A percentile compares a stretch with the other conserved stretches of the same genome.
Evolutionary conservation across 2,888 invertebrate genomes (phyloP).

Genomic region (Spialia ferax): DNA sequence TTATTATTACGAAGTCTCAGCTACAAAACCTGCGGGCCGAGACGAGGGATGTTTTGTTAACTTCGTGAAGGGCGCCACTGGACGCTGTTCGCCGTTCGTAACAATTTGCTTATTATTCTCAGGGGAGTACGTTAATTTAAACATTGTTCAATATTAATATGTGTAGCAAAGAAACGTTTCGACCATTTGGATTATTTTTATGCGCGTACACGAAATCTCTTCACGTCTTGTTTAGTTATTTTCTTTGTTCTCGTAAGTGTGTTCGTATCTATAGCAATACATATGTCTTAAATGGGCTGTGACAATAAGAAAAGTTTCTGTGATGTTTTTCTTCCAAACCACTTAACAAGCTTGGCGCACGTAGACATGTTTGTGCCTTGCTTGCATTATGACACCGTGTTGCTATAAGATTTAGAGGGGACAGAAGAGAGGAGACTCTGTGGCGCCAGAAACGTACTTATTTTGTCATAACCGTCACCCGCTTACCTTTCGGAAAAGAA

Average conservation of each 20-base stretch:
- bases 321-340: constrained; percentile 87
- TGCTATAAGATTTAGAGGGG: constrained; percentile 84
- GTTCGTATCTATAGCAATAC: constrained; percentile 45
- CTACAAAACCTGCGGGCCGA: constrained; percentile 57
- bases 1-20: constrained; percentile 66
- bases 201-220: not conserved
- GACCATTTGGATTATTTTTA: constrained; percentile 24
- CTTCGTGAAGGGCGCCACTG: constrained; percentile 56
- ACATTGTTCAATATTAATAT: constrained; percentile 40
- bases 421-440: constrained; percentile 79
- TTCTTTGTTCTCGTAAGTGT: constrained; percentile 11
- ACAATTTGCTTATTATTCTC: constrained; percentile 49
- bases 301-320: constrained; percentile 83
- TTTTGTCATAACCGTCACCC: constrained; percentile 65
- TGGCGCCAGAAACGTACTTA: constrained; percentile 70
- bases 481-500: constrained; percentile 47
- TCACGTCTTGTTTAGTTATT: constrained; percentile 9
- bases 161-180: constrained; percentile 25
- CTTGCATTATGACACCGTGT: constrained; percentile 86
- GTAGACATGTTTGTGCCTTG: constrained; percentile 85
- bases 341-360: constrained; percentile 86
- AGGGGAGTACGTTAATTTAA: constrained; percentile 37
- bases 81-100: constrained; percentile 50
- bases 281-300: constrained; percentile 77
- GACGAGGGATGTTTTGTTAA: constrained; percentile 60